Evolutionary conservation across 2,113 vertebrate species (phyloP).

Genomic region (Talpa occidentalis): DNA sequence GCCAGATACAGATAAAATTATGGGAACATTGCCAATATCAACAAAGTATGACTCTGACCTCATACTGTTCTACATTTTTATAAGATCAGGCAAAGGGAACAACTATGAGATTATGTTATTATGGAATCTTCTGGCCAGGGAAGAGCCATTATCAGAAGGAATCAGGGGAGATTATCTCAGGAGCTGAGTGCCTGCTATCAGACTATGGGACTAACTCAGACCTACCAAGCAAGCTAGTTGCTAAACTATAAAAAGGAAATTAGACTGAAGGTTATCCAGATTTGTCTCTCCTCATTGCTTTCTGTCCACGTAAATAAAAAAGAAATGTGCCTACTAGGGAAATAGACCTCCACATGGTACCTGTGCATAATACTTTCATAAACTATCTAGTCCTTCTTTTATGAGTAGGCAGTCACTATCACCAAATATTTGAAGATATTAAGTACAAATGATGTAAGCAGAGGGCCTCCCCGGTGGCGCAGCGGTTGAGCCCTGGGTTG

Average conservation of each 20-base stretch:
- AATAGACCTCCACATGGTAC: background rate
- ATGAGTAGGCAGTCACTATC: background rate
- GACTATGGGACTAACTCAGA: background rate
- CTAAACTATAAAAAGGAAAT: slow-evolving; percentile 25
- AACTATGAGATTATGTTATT: background rate
- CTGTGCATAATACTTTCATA: background rate
- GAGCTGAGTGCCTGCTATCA: background rate
- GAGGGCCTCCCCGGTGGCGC: no score
- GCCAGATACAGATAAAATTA: background rate
- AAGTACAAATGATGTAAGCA: background rate
- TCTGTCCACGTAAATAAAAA: background rate
- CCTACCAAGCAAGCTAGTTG: background rate
- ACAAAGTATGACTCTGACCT: background rate
- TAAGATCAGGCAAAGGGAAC: background rate
- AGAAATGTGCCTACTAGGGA: background rate
- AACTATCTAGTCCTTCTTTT: background rate
- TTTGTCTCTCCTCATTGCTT: background rate
- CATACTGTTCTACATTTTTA: background rate
- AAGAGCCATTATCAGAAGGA: background rate
- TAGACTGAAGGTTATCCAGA: background rate
- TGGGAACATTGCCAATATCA: background rate
- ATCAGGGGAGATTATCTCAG: background rate
- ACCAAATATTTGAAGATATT: background rate
- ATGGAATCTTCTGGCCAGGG: background rate
- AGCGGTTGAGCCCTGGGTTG: no score